Base-by-base conservation (phyloP, 2,888 invertebrate genomes). In the Platerodrilus igneus region DNA sequence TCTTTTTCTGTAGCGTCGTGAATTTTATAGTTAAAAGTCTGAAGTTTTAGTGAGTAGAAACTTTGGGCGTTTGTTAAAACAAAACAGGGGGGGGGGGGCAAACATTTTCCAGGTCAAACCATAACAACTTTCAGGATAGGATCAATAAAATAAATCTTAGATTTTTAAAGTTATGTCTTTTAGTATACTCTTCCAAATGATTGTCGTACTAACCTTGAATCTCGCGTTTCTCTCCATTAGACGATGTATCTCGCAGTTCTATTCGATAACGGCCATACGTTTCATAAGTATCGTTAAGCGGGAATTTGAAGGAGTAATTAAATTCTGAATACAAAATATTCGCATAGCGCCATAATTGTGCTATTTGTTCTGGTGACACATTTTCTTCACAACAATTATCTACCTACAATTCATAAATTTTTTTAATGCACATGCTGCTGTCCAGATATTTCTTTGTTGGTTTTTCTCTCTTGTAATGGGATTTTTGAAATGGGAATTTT, bases 11-110 rank as follows among this genome's bases (percentile, higher is more conserved):
- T 28, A 39, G 3, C 44, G 47, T 44, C 46, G 47, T n/a, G 44
- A 28, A 25, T 49, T 41, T 9, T 43, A 21, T 2, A 35, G 41
- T 21, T 45, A 44, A 16, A 49, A 47, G n/a, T n/a, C n/a, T n/a
- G n/a, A n/a, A n/a, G n/a, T n/a, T n/a, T n/a, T n/a, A n/a, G n/a
- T n/a, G n/a, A n/a, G n/a, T n/a, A n/a, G n/a, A n/a, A n/a, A 23
- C 47, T 47, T 28, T 47, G 44, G 4, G 44, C 16, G 22, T 47
- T 49, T 16, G 21, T 29, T 11, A 49, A 18, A 6, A 29, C 35
- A n/a, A n/a, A n/a, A n/a, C n/a, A n/a, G n/a, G n/a, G 32, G 10
- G 41, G 49, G 9, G 47, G 47, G 10, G 39, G 44, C 9, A 47
- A 20, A 22, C 37, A 45, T 39, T 45, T 48, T 37, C 31, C 13